These are phyloP conservation scores for Perodicticus potto DNA, from an alignment of 2,797 vertebrate genomes.

Conservation along the genomic window DNA sequence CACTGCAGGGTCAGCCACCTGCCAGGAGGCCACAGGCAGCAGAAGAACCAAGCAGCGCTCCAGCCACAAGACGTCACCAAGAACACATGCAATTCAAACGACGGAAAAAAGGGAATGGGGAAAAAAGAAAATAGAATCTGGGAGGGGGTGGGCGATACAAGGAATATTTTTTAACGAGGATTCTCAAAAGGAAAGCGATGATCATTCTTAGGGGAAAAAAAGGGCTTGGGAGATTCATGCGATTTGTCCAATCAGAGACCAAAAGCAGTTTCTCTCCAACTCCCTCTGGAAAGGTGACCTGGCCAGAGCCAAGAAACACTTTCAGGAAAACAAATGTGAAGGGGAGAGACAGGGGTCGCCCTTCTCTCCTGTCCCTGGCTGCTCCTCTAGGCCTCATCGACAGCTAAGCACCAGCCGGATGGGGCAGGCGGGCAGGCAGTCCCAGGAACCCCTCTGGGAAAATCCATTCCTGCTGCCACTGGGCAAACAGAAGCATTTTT, in stretches of 20 bases:
- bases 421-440: background rate
- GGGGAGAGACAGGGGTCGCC: slow-evolving; percentile 59
- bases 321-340: slow-evolving; percentile 82
- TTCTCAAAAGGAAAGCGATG: slow-evolving; percentile 83
- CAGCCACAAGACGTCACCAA: slow-evolving; percentile 66
- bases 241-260: slow-evolving; percentile 77
- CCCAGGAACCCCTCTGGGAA: slow-evolving; percentile 51
- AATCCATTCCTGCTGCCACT: slow-evolving; percentile 74
- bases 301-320: slow-evolving; percentile 78
- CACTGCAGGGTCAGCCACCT: slow-evolving; percentile 84
- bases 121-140: slow-evolving; percentile 79
- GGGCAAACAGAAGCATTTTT: slow-evolving; percentile 77
- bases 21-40: slow-evolving; percentile 83
- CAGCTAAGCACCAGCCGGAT: background rate
- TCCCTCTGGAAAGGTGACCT: slow-evolving; percentile 84
- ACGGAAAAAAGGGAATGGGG: slow-evolving; percentile 85
- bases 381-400: slow-evolving; percentile 39
- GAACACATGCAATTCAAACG: slow-evolving; percentile 82
- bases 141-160: slow-evolving; percentile 75
- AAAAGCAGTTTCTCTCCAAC: slow-evolving; percentile 77
- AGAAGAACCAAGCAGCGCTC: slow-evolving; percentile 77
- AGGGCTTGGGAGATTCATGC: slow-evolving; percentile 85
- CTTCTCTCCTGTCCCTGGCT: slow-evolving; percentile 15
- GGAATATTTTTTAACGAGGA: slow-evolving; percentile 85
- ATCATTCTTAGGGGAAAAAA: slow-evolving; percentile 76